phyloP scores from a whole-genome alignment of 1,140 invertebrate genomes.

The Monomorium pharaonis region DNA sequence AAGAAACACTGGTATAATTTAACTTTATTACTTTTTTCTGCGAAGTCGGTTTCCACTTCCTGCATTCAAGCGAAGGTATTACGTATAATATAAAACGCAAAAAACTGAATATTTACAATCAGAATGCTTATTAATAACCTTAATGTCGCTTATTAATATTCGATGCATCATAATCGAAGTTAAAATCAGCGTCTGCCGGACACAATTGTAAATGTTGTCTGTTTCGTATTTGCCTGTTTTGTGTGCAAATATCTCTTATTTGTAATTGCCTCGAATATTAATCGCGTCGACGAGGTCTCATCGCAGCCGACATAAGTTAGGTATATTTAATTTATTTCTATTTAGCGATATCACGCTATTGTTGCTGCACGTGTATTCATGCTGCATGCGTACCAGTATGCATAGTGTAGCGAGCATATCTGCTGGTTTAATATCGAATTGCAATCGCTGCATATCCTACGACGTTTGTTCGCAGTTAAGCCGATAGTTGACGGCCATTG shows the following conservation, averaged over 20 bases:
- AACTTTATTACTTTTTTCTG: neutral
- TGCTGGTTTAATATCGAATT: conserved; percentile 29
- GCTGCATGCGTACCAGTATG: neutral
- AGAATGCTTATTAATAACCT: neutral
- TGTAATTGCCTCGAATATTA: conserved; percentile 21
- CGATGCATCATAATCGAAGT: neutral
- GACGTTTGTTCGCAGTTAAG: neutral
- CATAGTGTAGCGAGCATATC: neutral
- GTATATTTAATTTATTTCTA: conserved; percentile 23
- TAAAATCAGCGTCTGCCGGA: neutral
- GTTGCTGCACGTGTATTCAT: neutral
- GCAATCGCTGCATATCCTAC: conserved; percentile 20
- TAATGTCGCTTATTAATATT: conserved; percentile 32
- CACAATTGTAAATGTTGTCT: neutral
- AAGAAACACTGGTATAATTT: neutral
- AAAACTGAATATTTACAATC: conserved; percentile 19
- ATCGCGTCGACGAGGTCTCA: neutral
- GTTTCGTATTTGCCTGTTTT: conserved; percentile 13
- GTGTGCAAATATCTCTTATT: conserved; percentile 1
- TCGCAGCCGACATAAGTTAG: neutral
- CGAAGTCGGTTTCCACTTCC: neutral
- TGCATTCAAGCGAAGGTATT: neutral
- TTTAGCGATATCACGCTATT: neutral
- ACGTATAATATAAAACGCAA: neutral
- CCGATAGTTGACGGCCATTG: neutral